A percentile compares a stretch with the other conserved stretches of the same genome.
These are phyloP conservation scores for Micrastur ruficollis DNA, from an alignment of 2,797 vertebrate genomes.

Conservation along the genomic window DNA sequence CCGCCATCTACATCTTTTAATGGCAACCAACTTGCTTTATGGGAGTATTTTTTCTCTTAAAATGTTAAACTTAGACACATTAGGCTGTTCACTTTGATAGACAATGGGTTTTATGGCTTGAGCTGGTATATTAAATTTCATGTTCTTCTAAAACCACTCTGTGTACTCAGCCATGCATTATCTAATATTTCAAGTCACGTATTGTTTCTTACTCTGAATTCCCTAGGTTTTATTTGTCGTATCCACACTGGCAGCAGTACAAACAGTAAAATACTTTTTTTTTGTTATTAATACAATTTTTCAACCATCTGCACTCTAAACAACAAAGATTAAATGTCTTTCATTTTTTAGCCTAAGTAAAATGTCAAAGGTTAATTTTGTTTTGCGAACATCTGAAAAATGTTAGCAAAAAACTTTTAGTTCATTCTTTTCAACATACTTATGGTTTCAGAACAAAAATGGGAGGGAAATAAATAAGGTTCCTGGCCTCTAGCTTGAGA, in stretches of 20 bases:
- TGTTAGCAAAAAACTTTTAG: neutral
- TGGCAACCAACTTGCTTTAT: neutral
- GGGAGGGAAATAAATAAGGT: neutral
- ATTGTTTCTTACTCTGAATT: conserved; percentile 8
- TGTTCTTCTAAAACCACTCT: neutral
- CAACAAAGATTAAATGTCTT: neutral
- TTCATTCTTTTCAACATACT: neutral
- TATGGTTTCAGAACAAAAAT: neutral
- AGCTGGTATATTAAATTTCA: neutral
- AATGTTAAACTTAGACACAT: neutral
- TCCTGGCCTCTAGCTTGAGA: neutral
- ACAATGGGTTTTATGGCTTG: neutral
- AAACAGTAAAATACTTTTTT: neutral
- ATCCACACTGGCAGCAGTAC: neutral
- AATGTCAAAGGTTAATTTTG: conserved; percentile 44
- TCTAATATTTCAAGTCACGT: neutral
- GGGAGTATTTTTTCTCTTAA: neutral
- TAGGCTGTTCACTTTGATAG: neutral
- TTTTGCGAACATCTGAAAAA: conserved; percentile 11
- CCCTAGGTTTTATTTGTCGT: neutral
- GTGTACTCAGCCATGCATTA: neutral
- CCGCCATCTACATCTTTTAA: neutral
- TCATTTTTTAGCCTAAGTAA: neutral
- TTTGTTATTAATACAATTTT: conserved; percentile 33
- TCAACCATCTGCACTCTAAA: conserved; percentile 2